Conservation (phyloP, 2,888 invertebrate genomes). For the Calliphora vomitoria region DNA sequence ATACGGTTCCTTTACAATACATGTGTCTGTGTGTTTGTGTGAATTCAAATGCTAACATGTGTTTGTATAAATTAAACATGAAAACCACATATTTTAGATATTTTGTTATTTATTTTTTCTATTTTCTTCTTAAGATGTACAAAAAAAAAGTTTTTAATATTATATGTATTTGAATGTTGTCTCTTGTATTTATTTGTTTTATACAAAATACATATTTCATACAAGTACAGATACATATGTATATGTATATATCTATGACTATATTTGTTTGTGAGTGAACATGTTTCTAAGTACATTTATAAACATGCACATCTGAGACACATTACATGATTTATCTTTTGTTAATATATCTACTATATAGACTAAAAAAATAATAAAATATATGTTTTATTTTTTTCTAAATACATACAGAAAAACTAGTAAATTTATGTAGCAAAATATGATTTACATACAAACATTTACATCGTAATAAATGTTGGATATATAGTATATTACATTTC, state of each 20-base stretch:
- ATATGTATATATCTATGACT: not conserved
- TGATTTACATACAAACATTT: not conserved
- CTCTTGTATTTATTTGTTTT: conserved; percentile 2
- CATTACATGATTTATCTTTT: conserved; percentile 64
- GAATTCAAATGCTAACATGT: conserved; percentile 59
- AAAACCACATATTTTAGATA: conserved; percentile 57
- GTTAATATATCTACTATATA: conserved; percentile 36
- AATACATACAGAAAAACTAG: not conserved
- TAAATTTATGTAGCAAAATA: not conserved
- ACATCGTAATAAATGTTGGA: conserved; percentile 2
- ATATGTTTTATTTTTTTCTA: not conserved
- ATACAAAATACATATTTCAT: conserved; percentile 21
- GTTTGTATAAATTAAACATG: conserved; percentile 67
- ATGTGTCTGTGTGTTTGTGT: not conserved
- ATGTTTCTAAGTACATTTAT: conserved; percentile 37
- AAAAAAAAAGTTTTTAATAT: conserved; percentile 25
- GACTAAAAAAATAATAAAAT: conserved; percentile 1
- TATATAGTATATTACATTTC: not conserved
- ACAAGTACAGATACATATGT: not conserved
- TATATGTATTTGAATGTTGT: conserved; percentile 2
- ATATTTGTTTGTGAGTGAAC: conserved; percentile 6
- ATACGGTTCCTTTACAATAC: not conserved
- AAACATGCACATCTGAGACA: conserved; percentile 59
- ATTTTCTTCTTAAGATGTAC: conserved; percentile 17
- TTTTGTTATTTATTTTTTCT: conserved; percentile 32